Percentiles rank a stretch among this genome's conserved stretches.
Conservation (phyloP, 2,888 invertebrate genomes). For the Macrophya alboannulata region DNA sequence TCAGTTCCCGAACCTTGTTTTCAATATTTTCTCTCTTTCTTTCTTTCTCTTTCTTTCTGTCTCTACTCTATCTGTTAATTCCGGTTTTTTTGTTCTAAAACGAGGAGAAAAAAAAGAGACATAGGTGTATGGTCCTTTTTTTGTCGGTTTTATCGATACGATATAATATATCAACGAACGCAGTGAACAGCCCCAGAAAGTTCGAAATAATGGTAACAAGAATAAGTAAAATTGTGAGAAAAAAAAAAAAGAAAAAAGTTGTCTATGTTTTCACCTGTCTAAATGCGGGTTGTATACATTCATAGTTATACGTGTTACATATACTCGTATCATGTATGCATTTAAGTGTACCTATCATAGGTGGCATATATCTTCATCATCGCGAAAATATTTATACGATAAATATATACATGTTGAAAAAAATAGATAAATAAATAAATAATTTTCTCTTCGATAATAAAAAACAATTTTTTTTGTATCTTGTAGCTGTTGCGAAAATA, state of each 20-base stretch:
- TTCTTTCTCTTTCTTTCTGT: not conserved
- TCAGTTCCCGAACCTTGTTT: constrained; percentile 4
- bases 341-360: no score
- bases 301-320: no score
- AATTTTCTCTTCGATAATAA: no score
- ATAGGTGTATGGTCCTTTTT: not conserved
- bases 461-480: no score
- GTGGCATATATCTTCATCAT: no score
- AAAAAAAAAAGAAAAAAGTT: not conserved
- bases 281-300: not conserved
- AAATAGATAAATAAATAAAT: no score
- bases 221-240: not conserved
- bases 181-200: not conserved
- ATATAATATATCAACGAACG: not conserved
- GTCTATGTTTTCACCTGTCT: not conserved
- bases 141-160: not conserved
- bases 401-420: no score
- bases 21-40: not conserved
- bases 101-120: not conserved
- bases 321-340: no score
- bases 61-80: not conserved
- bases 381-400: no score
- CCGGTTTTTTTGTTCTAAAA: not conserved
- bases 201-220: not conserved
- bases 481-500: no score